phyloP scores from a whole-genome alignment of 2,113 vertebrate genomes.

The Ictidomys tridecemlineatus region DNA sequence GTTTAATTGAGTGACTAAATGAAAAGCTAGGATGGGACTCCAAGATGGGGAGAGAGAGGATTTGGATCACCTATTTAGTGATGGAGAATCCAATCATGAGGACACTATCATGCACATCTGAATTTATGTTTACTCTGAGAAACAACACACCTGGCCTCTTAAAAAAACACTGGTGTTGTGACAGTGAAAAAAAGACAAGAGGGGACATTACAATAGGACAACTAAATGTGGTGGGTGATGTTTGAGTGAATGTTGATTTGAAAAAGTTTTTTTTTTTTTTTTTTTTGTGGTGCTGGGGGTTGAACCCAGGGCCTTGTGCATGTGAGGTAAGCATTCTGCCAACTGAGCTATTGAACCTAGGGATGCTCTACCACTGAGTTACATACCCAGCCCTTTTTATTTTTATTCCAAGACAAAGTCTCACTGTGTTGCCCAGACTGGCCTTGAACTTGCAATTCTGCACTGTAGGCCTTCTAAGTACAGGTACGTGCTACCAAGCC shows the following conservation, averaged over 20 bases:
- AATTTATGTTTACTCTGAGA: not conserved
- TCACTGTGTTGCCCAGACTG: not conserved
- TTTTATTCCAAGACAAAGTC: not conserved
- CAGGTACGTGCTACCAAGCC: not conserved
- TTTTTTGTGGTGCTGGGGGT: no score
- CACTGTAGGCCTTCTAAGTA: not conserved
- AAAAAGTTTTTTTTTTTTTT: not conserved
- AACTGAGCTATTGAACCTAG: not conserved
- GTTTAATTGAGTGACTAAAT: not conserved
- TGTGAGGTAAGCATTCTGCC: no score
- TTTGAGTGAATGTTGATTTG: not conserved
- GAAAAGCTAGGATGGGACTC: not conserved
- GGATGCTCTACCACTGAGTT: not conserved
- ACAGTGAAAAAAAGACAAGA: not conserved
- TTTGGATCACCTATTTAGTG: not conserved
- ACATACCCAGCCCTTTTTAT: not conserved
- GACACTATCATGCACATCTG: not conserved
- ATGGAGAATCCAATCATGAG: not conserved
- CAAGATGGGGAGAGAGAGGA: not conserved
- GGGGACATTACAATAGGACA: not conserved
- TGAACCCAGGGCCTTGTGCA: no score
- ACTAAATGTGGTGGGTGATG: not conserved
- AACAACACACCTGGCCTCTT: not conserved
- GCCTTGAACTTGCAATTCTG: not conserved
- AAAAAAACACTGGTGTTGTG: not conserved